These are phyloP conservation scores for Meloe dianella DNA, from an alignment of 2,888 invertebrate genomes.

Conservation along the genomic window DNA sequence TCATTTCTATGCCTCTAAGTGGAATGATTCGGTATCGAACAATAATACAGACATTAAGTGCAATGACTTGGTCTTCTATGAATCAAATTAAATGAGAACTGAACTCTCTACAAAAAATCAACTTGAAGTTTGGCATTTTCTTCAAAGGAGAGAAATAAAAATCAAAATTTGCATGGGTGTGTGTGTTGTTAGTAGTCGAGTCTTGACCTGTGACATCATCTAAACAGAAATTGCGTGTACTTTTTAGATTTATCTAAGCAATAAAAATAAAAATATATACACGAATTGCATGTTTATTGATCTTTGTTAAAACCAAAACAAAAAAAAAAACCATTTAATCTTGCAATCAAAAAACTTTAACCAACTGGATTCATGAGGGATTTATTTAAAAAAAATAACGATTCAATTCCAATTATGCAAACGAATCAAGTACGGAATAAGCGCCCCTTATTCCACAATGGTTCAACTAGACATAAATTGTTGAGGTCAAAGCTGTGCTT, in stretches of 20 bases:
- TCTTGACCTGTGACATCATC: conserved; percentile 12
- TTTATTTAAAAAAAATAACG: background rate
- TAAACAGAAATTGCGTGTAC: conserved; percentile 14
- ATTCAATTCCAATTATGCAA: conserved; percentile 37
- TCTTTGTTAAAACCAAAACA: background rate
- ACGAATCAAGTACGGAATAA: conserved; percentile 27
- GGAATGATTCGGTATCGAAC: too few species aligned
- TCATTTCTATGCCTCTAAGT: too few species aligned
- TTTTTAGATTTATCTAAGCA: background rate
- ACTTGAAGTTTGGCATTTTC: too few species aligned
- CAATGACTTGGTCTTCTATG: too few species aligned
- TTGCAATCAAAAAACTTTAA: too few species aligned
- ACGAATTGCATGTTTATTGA: conserved; percentile 14
- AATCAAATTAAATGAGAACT: background rate
- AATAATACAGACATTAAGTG: too few species aligned
- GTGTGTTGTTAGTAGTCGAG: background rate
- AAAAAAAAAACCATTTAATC: background rate
- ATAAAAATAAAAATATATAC: background rate
- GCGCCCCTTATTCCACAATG: conserved; percentile 25
- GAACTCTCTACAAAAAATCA: background rate
- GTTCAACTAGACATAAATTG: conserved; percentile 31
- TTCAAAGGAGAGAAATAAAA: too few species aligned
- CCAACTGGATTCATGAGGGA: background rate
- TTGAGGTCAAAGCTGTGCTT: conserved; percentile 36
- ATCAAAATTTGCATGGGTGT: conserved; percentile 2